Percentiles rank a stretch among this genome's conserved stretches.
Evolutionary conservation across 2,888 invertebrate species (phyloP).

Genomic region (Gastracanthus pulcherrimus): DNA sequence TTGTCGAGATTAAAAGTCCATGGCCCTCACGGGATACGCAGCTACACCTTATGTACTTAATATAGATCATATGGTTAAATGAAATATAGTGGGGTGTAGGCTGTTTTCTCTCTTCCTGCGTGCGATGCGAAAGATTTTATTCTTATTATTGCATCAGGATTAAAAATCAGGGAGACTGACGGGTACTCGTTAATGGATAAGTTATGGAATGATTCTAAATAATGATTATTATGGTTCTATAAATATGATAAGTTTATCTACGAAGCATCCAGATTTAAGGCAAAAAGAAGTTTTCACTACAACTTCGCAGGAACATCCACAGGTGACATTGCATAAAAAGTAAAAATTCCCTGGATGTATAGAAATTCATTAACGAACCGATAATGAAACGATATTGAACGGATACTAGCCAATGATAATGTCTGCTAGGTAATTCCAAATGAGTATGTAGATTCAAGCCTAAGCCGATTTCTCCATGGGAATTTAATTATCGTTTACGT

Average conservation of each 20-base stretch:
- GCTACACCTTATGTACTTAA: too few species aligned
- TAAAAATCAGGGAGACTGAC: neutral
- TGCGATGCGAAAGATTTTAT: neutral
- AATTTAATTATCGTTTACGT: constrained; percentile 18
- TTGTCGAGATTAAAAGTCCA: neutral
- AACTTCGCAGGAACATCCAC: neutral
- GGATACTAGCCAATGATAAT: neutral
- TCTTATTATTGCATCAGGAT: neutral
- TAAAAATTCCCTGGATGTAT: neutral
- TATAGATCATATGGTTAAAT: neutral
- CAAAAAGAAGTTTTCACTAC: neutral
- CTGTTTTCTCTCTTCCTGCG: neutral
- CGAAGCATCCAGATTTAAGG: too few species aligned
- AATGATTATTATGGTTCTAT: neutral
- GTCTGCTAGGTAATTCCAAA: neutral
- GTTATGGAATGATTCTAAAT: neutral
- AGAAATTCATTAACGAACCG: neutral
- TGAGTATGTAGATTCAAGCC: neutral
- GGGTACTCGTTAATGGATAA: neutral
- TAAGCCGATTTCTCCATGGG: neutral
- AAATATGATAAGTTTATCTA: neutral
- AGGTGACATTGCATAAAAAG: neutral
- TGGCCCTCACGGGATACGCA: neutral
- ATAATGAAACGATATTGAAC: constrained; percentile 13
- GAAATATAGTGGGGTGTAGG: neutral